phyloP scores from a whole-genome alignment of 2,113 vertebrate genomes.

The Gymnorhina tibicen region DNA sequence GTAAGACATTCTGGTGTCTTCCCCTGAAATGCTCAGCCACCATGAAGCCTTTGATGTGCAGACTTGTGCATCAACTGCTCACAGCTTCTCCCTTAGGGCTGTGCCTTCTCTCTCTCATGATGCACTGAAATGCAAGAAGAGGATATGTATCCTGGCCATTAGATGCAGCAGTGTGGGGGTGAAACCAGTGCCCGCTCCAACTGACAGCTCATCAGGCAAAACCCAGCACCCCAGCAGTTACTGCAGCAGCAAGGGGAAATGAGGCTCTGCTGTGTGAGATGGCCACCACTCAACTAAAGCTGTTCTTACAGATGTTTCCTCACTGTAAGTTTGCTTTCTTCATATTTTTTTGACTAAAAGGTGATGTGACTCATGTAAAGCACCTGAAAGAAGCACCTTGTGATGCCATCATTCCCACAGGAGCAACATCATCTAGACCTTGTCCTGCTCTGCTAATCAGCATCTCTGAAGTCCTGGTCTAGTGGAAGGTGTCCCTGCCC shows the following conservation, averaged over 20 bases:
- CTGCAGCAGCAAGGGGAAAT: neutral
- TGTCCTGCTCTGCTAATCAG: neutral
- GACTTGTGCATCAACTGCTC: neutral
- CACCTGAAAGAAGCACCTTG: neutral
- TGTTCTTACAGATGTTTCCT: neutral
- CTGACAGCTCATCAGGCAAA: neutral
- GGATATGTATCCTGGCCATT: neutral
- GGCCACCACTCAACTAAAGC: neutral
- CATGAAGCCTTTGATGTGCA: accelerated
- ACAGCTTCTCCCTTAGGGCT: neutral
- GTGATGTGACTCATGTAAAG: neutral
- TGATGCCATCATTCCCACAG: accelerated
- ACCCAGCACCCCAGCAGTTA: neutral
- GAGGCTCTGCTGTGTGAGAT: neutral
- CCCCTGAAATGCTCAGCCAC: neutral
- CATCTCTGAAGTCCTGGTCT: neutral
- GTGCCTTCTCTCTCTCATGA: neutral
- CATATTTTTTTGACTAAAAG: neutral
- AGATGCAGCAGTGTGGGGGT: neutral
- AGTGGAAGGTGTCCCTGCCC: neutral
- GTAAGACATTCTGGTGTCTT: neutral
- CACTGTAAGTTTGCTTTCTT: neutral
- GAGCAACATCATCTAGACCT: neutral
- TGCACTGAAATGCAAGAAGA: accelerated
- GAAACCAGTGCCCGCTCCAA: accelerated